Evolutionary conservation across 2,888 invertebrate species (phyloP), one percentile per base, ranked within the genome.

Genomic region (Hypolimnas misippus): DNA sequence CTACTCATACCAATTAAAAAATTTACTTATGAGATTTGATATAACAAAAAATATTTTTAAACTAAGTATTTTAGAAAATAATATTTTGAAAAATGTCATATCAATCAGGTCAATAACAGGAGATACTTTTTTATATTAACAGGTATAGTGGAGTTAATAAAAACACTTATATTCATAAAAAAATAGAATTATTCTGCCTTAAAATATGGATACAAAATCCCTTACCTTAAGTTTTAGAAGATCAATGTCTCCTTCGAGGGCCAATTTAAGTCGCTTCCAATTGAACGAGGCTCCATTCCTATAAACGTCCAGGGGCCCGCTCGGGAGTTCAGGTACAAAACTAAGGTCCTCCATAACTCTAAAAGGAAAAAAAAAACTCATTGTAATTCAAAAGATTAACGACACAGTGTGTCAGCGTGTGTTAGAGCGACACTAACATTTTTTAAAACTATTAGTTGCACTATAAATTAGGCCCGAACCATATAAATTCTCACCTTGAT

Each of bases 211-310:
- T 1, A 46, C 6, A 14, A 7, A 29, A 49, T 49, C 5, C 71
- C 81, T 86, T 83, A 98, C 98, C 94, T 97, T 97, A 64, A 95
- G 94, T 79, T 94, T 93, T 33, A 98, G 83, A 66, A 94, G 89
- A 54, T 96, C 95, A 57, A 92, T 82, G 76, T 96, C 95, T 69
- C 96, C 96, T 81, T 97, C 97, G 65, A 98, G 90, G 57, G 96
- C 93, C 46, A 96, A 79, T 79, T 96, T 96, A 84, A 98, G 93
- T 67, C 94, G 93, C 84, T 97, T 97, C 97, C 98, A 98, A 80
- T 97, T 94, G 76, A 98, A 98, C 14, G 95, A 94, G 0, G 97
- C 95, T 69, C 93, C 93, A 71, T 94, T 95, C 71, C 98, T 94
- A 82, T 96, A 98, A 0, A 76, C 85, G 78, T 96, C 96, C 70